These are phyloP conservation scores for Brachynemurus nebulosus DNA, from an alignment of 2,888 invertebrate species.

Conservation along the genomic window DNA sequence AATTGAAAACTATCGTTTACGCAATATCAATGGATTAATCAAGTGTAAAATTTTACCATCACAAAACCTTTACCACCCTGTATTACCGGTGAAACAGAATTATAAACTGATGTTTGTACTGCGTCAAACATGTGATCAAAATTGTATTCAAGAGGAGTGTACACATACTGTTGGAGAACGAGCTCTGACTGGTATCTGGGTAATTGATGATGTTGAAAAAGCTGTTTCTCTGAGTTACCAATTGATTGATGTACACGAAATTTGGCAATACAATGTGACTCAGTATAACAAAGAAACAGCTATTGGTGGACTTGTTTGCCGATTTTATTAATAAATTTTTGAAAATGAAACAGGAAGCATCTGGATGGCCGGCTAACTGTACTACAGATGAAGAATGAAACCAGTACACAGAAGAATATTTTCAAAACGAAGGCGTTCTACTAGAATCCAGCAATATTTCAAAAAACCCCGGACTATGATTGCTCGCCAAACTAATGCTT, in stretches of 20 bases:
- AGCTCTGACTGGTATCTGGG: slow-evolving; percentile 21
- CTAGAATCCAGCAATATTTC: slow-evolving; percentile 10
- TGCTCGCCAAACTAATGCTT: slow-evolving; percentile 17
- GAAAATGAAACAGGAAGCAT: slow-evolving; percentile 22
- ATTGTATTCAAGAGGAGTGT: slow-evolving; percentile 20
- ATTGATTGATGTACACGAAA: slow-evolving; percentile 23
- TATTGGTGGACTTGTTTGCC: slow-evolving; percentile 22
- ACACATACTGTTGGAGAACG: slow-evolving; percentile 22
- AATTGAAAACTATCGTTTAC: too few relatives aligned
- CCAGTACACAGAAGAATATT: slow-evolving; percentile 13
- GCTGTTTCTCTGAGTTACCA: slow-evolving; percentile 24
- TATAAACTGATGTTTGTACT: slow-evolving; percentile 25
- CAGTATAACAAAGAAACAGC: slow-evolving; percentile 16
- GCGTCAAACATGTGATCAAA: slow-evolving; percentile 24
- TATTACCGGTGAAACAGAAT: slow-evolving; percentile 19
- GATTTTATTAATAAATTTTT: slow-evolving; percentile 24
- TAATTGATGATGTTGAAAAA: slow-evolving; percentile 24
- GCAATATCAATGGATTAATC: slow-evolving; percentile 7
- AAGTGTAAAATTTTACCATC: too few relatives aligned
- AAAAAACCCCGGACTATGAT: slow-evolving; percentile 15
- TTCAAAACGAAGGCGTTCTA: slow-evolving; percentile 11
- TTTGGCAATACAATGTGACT: slow-evolving; percentile 24
- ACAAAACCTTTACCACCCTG: too few relatives aligned
- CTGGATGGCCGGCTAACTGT: slow-evolving; percentile 20
- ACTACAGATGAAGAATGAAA: slow-evolving; percentile 12